phyloP scores from a whole-genome alignment of 2,113 vertebrate species.

The Podarcis raffonei region DNA sequence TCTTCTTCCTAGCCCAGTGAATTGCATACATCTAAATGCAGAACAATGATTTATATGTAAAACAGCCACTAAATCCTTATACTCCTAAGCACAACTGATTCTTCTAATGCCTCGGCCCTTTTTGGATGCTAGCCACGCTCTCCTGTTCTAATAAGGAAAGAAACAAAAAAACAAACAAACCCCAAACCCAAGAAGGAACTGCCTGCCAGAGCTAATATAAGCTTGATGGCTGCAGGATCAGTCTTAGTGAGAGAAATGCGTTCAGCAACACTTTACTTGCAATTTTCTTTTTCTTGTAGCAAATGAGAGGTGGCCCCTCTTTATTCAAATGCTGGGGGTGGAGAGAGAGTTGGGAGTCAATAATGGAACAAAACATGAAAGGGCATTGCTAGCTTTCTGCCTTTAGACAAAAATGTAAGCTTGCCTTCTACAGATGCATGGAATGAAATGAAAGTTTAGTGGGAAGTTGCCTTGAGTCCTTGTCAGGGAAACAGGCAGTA shows the following conservation, averaged over 20 bases:
- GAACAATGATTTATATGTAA: not conserved
- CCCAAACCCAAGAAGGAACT: not conserved
- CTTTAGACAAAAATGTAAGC: not conserved
- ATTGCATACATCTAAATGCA: not conserved
- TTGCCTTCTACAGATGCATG: too few relatives aligned
- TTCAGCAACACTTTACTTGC: not conserved
- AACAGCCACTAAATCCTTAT: not conserved
- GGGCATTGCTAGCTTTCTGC: not conserved
- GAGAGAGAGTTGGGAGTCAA: not conserved
- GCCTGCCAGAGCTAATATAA: not conserved
- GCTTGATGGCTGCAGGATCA: not conserved
- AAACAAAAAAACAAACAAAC: too few relatives aligned
- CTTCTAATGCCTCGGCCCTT: not conserved
- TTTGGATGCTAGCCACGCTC: not conserved
- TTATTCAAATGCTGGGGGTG: not conserved
- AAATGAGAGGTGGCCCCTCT: not conserved
- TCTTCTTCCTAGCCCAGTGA: not conserved
- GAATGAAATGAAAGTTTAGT: too few relatives aligned
- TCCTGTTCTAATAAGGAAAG: not conserved
- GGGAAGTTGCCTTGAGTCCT: too few relatives aligned
- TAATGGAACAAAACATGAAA: not conserved
- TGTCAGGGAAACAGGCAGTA: too few relatives aligned
- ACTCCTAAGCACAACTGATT: not conserved
- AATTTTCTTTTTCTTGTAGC: not conserved
- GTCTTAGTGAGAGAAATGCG: not conserved